Evolutionary conservation across 2,888 invertebrate genomes (phyloP), one percentile per base, ranked within the genome.

Genomic region (Apamea anceps): DNA sequence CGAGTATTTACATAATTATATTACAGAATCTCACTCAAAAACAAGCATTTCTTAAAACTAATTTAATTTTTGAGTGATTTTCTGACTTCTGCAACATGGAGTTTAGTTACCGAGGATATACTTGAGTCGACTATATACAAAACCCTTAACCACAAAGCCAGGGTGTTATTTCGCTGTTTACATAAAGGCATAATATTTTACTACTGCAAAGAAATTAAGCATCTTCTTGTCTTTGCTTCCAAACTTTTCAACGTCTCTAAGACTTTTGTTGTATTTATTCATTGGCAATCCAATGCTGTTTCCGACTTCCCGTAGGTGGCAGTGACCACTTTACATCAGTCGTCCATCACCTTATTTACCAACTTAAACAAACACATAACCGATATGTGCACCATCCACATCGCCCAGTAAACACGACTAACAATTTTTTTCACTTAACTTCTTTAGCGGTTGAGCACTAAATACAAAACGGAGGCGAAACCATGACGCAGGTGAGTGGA

Each of bases 381-480:
- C 15, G 2, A 62, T 28, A 48, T 54, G 32, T 57, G 28, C 5
- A 74, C 37, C 25, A 45, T 60, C 72, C 66, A 71, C 60, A 76
- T 71, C 54, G 75, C 25, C 45, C n/a, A 72, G 77, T 71, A 85
- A 81, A 85, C 63, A 86, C 0, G 48, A 48, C 71, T 72, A 51
- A 51, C 63, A 72, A 70, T 85, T 82, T 89, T 89, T 84, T 88
- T 87, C 85, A 81, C 77, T 84, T 82, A 87, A 74, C 78, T 77
- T 87, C 85, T 90, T 91, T 90, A 90, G 89, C 90, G 81, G 72
- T 79, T 68, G 68, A 54, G 66, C 81, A 90, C 90, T 92, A 91
- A 92, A 88, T 84, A 87, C 79, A 87, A 60, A 81, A 83, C 80
- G 73, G 74, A 80, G 82, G 71, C 77, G 63, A 63, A 80, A 32